Conservation (phyloP, 2,113 vertebrate species). For the Oryctolagus cuniculus region DNA sequence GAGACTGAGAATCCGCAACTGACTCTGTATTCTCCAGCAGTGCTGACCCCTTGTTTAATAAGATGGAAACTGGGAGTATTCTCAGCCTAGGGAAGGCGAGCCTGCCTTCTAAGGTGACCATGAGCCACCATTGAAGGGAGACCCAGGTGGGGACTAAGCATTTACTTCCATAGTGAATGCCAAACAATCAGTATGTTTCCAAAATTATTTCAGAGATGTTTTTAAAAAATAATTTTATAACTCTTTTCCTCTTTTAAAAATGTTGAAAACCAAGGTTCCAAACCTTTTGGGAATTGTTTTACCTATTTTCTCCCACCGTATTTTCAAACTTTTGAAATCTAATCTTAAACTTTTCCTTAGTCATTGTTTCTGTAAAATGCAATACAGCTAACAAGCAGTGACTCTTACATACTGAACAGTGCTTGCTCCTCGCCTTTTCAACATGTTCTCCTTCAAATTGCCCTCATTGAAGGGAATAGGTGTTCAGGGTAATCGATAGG, state of each 20-base stretch:
- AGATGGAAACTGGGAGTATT: constrained; percentile 52
- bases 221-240: constrained; percentile 43
- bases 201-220: constrained; percentile 12
- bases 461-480: neutral
- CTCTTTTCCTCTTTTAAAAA: constrained; percentile 8
- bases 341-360: neutral
- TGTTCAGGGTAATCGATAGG: no score
- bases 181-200: neutral
- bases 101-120: constrained; percentile 64
- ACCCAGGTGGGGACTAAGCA: neutral
- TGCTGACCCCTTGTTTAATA: constrained; percentile 79
- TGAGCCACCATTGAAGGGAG: constrained; percentile 30
- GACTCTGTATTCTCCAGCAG: constrained; percentile 69
- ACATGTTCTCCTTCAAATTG: neutral
- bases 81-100: constrained; percentile 53
- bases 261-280: constrained; percentile 5
- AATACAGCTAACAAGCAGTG: neutral
- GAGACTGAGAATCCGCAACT: constrained; percentile 78
- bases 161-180: neutral
- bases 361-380: constrained; percentile 20
- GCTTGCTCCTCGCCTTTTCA: neutral
- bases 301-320: neutral
- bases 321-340: constrained; percentile 25
- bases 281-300: constrained; percentile 1
- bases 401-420: neutral